Base-by-base conservation (phyloP, 1,140 invertebrate species). In the Hyposmocoma kahamanoa region DNA sequence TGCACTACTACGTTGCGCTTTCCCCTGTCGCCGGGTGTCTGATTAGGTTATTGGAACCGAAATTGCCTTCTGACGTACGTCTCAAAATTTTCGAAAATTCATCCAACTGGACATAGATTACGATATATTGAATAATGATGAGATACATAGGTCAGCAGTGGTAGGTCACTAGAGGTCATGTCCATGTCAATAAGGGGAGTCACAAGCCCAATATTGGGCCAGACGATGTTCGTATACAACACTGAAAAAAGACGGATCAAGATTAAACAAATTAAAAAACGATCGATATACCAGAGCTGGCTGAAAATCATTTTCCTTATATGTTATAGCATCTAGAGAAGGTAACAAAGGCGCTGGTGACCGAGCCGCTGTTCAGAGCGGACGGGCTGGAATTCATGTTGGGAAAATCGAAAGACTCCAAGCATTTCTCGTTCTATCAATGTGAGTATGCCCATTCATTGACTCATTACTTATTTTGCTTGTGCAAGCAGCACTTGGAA, bases 361-460 rank as follows among this genome's bases (percentile, higher is more conserved):
- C 59, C 0, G 78, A 83, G 22, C 82, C 82, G 4, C 51, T 85
- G 10, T 85, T 82, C 59, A 55, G 69, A 20, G 44, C 72, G 18
- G 78, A 85, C 18, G 76, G 76, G 0, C 51, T 85, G 1, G 71
- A 82, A 11, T 76, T 81, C 41, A 85, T 85, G 82, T 19, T 85
- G 30, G 72, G 73, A 8, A 73, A 66, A 32, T 50, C 66, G 1
- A 71, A 67, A n/a, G 59, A 69, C 9, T 6, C 5, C 32, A 67
- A 67, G 17, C 45, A 55, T 0, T 84, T 84, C 46, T 81, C 79
- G 0, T 84, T 84, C 48, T 77, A 81, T 39, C 67, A 77, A 41
- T 84, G 81, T 83, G 42, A 83, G 76, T 65, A 42, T 15, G 10
- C n/a, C n/a, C n/a, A n/a, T n/a, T n/a, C n/a, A n/a, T n/a, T n/a